Evolutionary conservation across 2,113 vertebrate genomes (phyloP), one percentile per base, ranked within the genome.

Genomic region (Aythya baeri): DNA sequence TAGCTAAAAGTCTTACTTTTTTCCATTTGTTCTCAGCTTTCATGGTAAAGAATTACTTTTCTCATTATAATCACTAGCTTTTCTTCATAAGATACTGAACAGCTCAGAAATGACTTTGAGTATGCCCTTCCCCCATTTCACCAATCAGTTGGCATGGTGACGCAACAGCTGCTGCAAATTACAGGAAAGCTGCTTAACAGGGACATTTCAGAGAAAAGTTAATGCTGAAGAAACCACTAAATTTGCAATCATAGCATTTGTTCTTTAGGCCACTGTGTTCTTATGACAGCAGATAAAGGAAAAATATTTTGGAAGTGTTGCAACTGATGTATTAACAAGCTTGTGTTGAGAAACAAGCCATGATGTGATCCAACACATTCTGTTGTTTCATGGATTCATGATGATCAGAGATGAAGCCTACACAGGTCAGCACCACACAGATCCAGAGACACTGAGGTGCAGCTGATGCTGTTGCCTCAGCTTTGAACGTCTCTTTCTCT

Each of bases 151-250:
- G 95, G 91, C 91, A 90, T 89, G 80, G 92, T 71, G 91, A 96
- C 94, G 91, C 74, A 85, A 94, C 82, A 92, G 83, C 86, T 96
- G 91, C 88, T 92, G 65, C 94, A 91, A 97, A 96, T 95, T 90
- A 92, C 38, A 31, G 55, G 49, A 36, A 96, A 94, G 73, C 93
- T 86, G 63, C 74, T 94, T 75, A 96, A 85, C 2, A 7, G 71
- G 80, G 36, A 50, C 76, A 61, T 87, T 78, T 67, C 3, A 79
- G 80, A 88, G 67, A 66, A 59, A 88, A 95, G 77, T 85, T 95
- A 88, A 31, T 50, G 86, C 52, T 58, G n/a, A 93, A 96, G 81
- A 88, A 91, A 63, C 59, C 75, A 75, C 57, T 88, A 43, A 79
- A 93, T 96, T 90, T 88, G 82, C 66, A 95, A 93, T 86, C 70